Percentiles rank a stretch among this genome's conserved stretches.
phyloP scores from a whole-genome alignment of 2,888 invertebrate species.

The Drosophila aldrichi region DNA sequence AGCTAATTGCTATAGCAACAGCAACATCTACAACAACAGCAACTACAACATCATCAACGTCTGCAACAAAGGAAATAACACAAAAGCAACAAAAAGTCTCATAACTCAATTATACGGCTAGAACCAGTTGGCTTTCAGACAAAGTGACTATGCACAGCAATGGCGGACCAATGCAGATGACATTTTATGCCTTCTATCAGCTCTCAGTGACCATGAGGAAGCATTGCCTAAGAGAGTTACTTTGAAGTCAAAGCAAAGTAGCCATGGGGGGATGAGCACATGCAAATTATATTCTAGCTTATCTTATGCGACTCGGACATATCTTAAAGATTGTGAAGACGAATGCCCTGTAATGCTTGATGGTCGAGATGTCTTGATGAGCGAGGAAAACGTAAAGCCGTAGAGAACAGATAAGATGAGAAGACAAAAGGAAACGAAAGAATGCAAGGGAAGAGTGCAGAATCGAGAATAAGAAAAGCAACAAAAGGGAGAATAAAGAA shows the following conservation, averaged over 20 bases:
- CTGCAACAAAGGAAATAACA: not conserved
- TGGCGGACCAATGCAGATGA: not conserved
- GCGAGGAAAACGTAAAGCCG: no score
- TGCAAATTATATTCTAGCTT: not conserved
- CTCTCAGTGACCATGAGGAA: not conserved
- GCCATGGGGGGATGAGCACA: not conserved
- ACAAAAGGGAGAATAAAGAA: no score
- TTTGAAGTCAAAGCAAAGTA: not conserved
- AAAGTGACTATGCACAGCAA: not conserved
- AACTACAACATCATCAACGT: not conserved
- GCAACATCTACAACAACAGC: not conserved
- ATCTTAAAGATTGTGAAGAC: not conserved
- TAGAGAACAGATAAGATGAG: no score
- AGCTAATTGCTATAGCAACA: constrained; percentile 18
- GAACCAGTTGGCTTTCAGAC: constrained; percentile 4
- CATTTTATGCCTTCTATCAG: not conserved
- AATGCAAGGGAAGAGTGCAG: no score
- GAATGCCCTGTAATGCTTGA: no score
- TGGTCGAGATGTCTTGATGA: no score
- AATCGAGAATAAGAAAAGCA: no score
- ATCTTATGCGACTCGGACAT: not conserved
- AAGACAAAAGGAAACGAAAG: no score
- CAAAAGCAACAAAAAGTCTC: constrained; percentile 8
- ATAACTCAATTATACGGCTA: constrained; percentile 14
- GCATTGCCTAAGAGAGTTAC: not conserved